phyloP scores from a whole-genome alignment of 2,888 invertebrate species.

The Lasioglossum marginatum region DNA sequence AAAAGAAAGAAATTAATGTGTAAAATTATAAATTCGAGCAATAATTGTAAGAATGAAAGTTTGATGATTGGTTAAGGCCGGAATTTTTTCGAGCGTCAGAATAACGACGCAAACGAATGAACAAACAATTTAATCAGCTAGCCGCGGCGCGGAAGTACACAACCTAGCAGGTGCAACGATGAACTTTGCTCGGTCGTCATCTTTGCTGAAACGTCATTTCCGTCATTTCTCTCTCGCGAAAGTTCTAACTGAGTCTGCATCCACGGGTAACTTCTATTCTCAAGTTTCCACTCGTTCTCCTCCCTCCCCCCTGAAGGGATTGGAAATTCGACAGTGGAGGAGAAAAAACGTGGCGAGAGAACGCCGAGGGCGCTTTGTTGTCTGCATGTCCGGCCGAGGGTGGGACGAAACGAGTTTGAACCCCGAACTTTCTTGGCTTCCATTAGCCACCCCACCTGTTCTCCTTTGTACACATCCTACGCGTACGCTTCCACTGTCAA shows the following conservation, averaged over 20 bases:
- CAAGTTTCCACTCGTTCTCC: slow-evolving; percentile 54
- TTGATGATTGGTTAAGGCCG: background rate
- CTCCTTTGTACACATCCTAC: slow-evolving; percentile 46
- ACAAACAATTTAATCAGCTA: slow-evolving; percentile 19
- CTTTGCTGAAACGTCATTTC: slow-evolving; percentile 65
- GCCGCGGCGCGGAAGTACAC: background rate
- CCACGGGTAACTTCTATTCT: slow-evolving; percentile 69
- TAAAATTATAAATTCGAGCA: background rate
- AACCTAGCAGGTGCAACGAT: slow-evolving; percentile 32
- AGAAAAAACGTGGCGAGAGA: slow-evolving; percentile 34
- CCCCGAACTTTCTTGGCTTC: slow-evolving; percentile 76
- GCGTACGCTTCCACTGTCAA: slow-evolving; percentile 21
- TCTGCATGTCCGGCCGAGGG: slow-evolving; percentile 66
- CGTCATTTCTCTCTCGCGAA: slow-evolving; percentile 49
- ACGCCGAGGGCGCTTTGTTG: slow-evolving; percentile 71
- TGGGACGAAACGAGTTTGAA: slow-evolving; percentile 72
- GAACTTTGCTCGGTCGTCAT: slow-evolving; percentile 44
- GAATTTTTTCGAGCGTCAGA: background rate
- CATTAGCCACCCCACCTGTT: slow-evolving; percentile 69
- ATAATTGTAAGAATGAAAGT: background rate
- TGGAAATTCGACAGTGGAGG: slow-evolving; percentile 63
- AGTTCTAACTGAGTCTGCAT: slow-evolving; percentile 71
- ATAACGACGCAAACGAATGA: background rate
- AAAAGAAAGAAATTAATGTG: background rate
- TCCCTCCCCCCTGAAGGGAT: slow-evolving; percentile 56